Evolutionary conservation across 1,140 invertebrate genomes (phyloP), one percentile per base, ranked within the genome.

Genomic region (Drosophila ficusphila): DNA sequence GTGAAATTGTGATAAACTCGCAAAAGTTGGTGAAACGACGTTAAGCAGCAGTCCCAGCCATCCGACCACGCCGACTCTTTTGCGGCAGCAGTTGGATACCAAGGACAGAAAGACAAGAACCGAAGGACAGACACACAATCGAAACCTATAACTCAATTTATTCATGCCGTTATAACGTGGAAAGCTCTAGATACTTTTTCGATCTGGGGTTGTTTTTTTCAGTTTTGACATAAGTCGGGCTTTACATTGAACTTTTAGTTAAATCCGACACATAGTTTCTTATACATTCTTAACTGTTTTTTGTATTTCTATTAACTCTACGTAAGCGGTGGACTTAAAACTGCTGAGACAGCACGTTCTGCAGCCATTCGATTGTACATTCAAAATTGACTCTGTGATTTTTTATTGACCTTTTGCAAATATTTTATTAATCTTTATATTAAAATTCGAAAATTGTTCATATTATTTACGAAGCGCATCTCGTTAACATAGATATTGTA

Each of bases 1-100:
- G 95, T 92, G 96, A 96, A 92, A 97, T 97, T 92, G 95, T 97
- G 92, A 95, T 97, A 92, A 96, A 96, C 92, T 96, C 96, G 90
- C 95, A 97, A 92, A 97, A 97, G 93, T 93, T 97, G 79, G 96
- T 97, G 73, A 97, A 97, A 92, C 96, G 96, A 96, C 96, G 96
- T 38, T 91, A 91, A 90, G 23, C 60, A 62, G 29, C 25, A 38
- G 39, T 48, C 36, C 58, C 27, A 58, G 61, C 47, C 52, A 53
- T 67, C 34, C 64, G 53, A 41, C 51, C 52, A 47, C 49, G 36
- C 62, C 71, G 39, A 47, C 29, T 27, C 65, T 34, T 38, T 81
- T 86, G 85, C 85, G 82, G 82, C 82, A 88, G 82, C 83, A 88
- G 82, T 78, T 83, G 77, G 23, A 77, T 68, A 42, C 62, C 39